Evolutionary conservation across 1,140 invertebrate genomes (phyloP), one percentile per base, ranked within the genome.

Genomic region (Lanistes nyassanus): DNA sequence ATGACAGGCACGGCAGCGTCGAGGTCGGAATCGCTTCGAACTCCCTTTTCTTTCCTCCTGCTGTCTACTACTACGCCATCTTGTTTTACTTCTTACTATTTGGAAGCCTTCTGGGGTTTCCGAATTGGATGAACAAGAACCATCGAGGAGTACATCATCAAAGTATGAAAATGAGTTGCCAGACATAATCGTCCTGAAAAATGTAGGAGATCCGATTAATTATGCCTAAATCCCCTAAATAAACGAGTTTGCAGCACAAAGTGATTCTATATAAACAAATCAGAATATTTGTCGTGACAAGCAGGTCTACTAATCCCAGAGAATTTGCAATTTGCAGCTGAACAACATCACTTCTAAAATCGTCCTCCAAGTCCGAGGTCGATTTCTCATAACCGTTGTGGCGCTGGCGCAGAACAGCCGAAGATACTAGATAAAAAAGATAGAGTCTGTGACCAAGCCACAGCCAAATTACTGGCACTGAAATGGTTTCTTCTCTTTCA

Each of bases 101-200:
- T 29, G 31, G 42, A 58, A 42, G 29, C 26, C 56, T 34, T 72
- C 70, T 31, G 70, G 70, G 16, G 70, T 60, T 62, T 58, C 39
- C 4, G 37, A 42, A 60, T 60, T 60, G n/a, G 60, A 34, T n/a
- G 26, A 21, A 21, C 60, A 34, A 29, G 39, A 55, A 39, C 29
- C 70, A 42, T 29, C 55, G 23, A n/a, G 21, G 36, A 62, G 60
- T 16, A 62, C n/a, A 9, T 70, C 68, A 29, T 29, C 37, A 37
- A 42, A 34, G 53, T 55, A 42, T 39, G 34, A n/a, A 56, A 62
- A 4, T 9, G 11, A 19, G 56, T 60, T 23, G n/a, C 13, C 9
- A 23, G 56, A n/a, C 70, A 72, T 72, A 55, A 72, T 60, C 29
- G 26, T 4, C n/a, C n/a, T 34, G 29, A 13, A 9, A 37, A 31